Evolutionary conservation across 1,140 invertebrate species (phyloP), one percentile per base, ranked within the genome.

Genomic region (Bombus turneri): DNA sequence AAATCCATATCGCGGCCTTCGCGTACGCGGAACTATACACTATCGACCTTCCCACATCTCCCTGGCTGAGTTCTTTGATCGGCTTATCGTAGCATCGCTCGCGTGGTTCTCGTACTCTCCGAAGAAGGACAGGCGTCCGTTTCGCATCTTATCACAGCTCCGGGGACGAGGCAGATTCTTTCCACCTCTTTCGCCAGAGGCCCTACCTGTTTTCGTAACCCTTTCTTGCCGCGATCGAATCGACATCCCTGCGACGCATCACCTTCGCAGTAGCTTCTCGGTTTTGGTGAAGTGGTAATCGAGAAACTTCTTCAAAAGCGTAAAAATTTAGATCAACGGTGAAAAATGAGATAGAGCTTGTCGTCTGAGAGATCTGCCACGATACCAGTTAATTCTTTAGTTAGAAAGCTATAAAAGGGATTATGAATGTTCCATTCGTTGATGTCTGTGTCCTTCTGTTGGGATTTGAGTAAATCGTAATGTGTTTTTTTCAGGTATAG

Each of bases 1-100:
- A 89, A 89, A 89, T 86, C 81, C 68, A 81, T 88, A 80, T 37
- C 64, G 68, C n/a, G 39, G 37, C 22, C n/a, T 73, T 15, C 57
- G 12, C 64, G 53, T 72, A 85, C 53, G 47, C 53, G 74, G n/a
- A 77, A 53, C 59, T 66, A 28, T 53, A 10, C 31, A 37, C 31
- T n/a, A 66, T 34, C 64, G 8, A 1, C 28, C 25, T 37, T 25
- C 25, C 53, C 25, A 25, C 75, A 37, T 8, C 39, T 4, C 15
- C 2, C 39, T 53, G 47, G 47, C 39, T 39, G 53, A 41, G 3
- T 71, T 86, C 43, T 43, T 62, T 31, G 64, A 10, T 9, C 18
- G 31, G 31, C 66, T 73, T 73, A 66, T 64, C 78, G 66, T 62
- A 18, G 41, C 77, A 85, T 85, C 83, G 77, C 39, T 80, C 66